Evolutionary conservation across 2,797 vertebrate species (phyloP).

Genomic region (Harpagifer antarcticus): DNA sequence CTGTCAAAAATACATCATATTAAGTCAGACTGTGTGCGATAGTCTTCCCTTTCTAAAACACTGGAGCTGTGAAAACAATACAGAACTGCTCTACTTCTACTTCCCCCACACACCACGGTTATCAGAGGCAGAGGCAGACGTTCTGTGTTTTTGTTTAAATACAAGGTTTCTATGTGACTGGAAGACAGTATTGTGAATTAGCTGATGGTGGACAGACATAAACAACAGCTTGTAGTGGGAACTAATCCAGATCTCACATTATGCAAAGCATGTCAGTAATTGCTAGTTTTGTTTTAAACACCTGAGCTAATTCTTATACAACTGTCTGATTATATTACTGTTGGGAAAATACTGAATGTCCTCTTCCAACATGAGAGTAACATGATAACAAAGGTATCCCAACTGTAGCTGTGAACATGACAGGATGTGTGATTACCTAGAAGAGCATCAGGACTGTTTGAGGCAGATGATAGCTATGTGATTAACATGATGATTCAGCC

Average conservation of each 20-base stretch:
- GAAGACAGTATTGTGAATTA: constrained; percentile 40
- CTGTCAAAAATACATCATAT: not conserved
- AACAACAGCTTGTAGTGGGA: constrained; percentile 49
- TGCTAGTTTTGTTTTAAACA: constrained; percentile 49
- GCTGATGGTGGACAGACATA: constrained; percentile 29
- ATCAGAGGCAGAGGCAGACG: constrained; percentile 29
- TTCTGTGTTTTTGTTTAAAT: constrained; percentile 24
- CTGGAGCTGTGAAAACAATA: constrained; percentile 6
- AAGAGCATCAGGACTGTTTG: too few relatives aligned
- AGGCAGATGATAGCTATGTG: too few relatives aligned
- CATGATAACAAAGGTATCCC: too few relatives aligned
- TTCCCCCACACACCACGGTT: constrained; percentile 29
- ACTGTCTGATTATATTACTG: constrained; percentile 58
- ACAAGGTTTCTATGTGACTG: constrained; percentile 20
- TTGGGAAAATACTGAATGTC: too few relatives aligned
- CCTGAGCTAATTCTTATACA: constrained; percentile 57
- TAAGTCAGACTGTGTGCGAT: constrained; percentile 2
- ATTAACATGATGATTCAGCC: too few relatives aligned
- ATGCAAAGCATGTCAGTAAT: constrained; percentile 43
- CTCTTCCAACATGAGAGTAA: too few relatives aligned
- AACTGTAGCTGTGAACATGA: too few relatives aligned
- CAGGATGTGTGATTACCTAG: too few relatives aligned
- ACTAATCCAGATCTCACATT: constrained; percentile 53
- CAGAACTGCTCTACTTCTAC: constrained; percentile 1
- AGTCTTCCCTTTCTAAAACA: not conserved